A percentile compares a stretch with the other conserved stretches of the same genome.
These are phyloP conservation scores for Romanomermis culicivorax DNA, from an alignment of 2,888 invertebrate species.

Conservation along the genomic window DNA sequence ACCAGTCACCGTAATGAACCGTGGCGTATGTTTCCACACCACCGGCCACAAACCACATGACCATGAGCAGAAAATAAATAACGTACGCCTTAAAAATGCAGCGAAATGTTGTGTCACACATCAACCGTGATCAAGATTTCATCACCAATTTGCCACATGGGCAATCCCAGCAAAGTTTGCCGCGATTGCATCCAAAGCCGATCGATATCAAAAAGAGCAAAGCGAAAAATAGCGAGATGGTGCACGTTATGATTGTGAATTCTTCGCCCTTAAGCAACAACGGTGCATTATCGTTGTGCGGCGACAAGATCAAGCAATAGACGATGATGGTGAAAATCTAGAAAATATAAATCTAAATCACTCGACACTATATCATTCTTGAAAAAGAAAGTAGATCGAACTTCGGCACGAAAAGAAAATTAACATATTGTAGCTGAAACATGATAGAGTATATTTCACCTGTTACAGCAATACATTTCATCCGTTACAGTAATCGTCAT, in stretches of 20 bases:
- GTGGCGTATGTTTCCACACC: neutral
- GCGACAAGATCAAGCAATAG: neutral
- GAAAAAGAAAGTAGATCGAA: too few species aligned
- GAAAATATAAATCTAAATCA: too few species aligned
- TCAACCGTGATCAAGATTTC: neutral
- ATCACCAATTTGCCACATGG: neutral
- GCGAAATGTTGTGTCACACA: neutral
- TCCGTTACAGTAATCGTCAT: too few species aligned
- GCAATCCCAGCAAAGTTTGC: neutral
- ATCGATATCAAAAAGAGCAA: neutral
- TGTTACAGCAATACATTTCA: too few species aligned
- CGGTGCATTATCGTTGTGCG: neutral
- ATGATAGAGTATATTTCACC: too few species aligned
- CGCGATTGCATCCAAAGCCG: neutral
- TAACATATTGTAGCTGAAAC: too few species aligned
- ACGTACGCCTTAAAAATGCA: neutral
- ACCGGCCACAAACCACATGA: neutral
- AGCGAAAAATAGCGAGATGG: neutral
- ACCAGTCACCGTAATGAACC: neutral
- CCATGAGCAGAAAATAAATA: neutral
- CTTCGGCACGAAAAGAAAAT: too few species aligned
- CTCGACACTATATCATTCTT: too few species aligned
- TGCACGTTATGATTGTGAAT: neutral
- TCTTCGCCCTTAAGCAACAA: neutral
- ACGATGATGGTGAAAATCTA: slow-evolving; percentile 2